These are phyloP conservation scores for Zaprionus camerounensis DNA, from an alignment of 1,140 invertebrate genomes.

Conservation along the genomic window DNA sequence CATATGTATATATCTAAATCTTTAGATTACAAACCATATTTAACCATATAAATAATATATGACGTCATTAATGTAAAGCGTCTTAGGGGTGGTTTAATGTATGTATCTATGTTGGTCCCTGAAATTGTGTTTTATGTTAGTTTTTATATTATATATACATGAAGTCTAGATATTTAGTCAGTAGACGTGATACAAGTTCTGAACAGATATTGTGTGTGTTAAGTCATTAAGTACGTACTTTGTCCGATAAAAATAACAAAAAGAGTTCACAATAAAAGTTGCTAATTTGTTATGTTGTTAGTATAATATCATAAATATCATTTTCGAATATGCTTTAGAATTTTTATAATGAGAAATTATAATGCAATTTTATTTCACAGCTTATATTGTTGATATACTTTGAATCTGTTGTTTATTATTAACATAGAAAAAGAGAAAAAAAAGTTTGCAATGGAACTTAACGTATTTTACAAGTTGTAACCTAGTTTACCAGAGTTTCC, in stretches of 20 bases:
- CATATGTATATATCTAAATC: slow-evolving; percentile 33
- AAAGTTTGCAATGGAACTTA: too few relatives aligned
- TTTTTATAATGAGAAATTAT: not conserved
- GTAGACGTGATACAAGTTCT: slow-evolving; percentile 38
- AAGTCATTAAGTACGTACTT: slow-evolving; percentile 12
- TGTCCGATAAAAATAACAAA: slow-evolving; percentile 18
- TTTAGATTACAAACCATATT: slow-evolving; percentile 41
- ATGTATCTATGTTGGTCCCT: slow-evolving; percentile 41
- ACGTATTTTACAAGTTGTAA: too few relatives aligned
- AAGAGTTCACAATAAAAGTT: slow-evolving; percentile 24
- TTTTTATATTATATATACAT: slow-evolving; percentile 16
- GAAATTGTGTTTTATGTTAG: slow-evolving; percentile 42
- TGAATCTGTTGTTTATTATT: not conserved
- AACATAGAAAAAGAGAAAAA: too few relatives aligned
- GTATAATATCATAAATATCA: slow-evolving; percentile 5
- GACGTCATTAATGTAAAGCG: slow-evolving; percentile 26
- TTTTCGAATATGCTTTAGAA: not conserved
- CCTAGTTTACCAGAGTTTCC: too few relatives aligned
- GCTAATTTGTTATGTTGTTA: slow-evolving; percentile 30
- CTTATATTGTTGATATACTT: too few relatives aligned
- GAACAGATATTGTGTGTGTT: slow-evolving; percentile 38
- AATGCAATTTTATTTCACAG: too few relatives aligned
- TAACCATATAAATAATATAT: slow-evolving; percentile 14
- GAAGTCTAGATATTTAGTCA: slow-evolving; percentile 32
- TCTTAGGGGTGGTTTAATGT: slow-evolving; percentile 38